These are phyloP conservation scores for Micropterix aruncella DNA, from an alignment of 2,888 invertebrate species.

Conservation along the genomic window DNA sequence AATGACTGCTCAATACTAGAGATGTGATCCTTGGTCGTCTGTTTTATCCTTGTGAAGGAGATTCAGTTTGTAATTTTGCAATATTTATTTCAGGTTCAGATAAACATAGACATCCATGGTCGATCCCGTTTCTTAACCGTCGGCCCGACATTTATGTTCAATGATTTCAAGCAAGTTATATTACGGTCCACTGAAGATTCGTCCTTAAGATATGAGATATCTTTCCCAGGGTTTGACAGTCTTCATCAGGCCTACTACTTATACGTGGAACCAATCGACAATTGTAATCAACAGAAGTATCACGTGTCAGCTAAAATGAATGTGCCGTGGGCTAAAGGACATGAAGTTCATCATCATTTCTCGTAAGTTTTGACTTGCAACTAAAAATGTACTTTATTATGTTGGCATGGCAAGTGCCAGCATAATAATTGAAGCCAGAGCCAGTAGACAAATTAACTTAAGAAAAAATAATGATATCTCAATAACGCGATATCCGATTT, in stretches of 20 bases:
- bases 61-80: too few relatives aligned
- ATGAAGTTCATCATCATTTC: constrained; percentile 42
- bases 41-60: too few relatives aligned
- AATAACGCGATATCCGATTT: too few relatives aligned
- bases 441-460: too few relatives aligned
- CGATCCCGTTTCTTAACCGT: constrained; percentile 24
- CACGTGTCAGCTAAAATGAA: constrained; percentile 46
- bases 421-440: neutral
- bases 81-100: constrained; percentile 39
- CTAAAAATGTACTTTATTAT: neutral
- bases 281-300: constrained; percentile 25
- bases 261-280: constrained; percentile 38
- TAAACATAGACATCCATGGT: constrained; percentile 51
- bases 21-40: too few relatives aligned
- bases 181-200: constrained; percentile 39
- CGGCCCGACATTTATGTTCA: constrained; percentile 24
- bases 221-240: constrained; percentile 38
- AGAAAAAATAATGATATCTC: too few relatives aligned
- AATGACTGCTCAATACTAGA: too few relatives aligned
- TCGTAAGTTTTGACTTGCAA: constrained; percentile 35
- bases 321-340: constrained; percentile 51
- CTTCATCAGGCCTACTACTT: constrained; percentile 46
- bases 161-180: constrained; percentile 22
- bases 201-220: constrained; percentile 45
- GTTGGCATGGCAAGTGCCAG: neutral